Base-by-base conservation (phyloP, 2,888 invertebrate species). In the Acleris laterana region DNA sequence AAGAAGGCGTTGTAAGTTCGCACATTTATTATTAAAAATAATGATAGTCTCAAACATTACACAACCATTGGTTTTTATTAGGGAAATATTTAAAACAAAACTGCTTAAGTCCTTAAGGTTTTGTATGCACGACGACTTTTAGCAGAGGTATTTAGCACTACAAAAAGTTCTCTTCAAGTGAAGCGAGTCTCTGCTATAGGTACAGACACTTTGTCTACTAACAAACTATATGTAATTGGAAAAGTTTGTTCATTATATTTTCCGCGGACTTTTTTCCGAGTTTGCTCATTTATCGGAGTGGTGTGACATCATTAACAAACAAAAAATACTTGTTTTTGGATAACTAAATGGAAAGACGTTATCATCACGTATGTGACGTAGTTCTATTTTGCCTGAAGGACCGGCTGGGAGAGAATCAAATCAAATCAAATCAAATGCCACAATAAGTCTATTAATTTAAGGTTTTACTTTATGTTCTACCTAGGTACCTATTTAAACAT, bases 231-330 rank as follows among this genome's bases (percentile, higher is more conserved):
- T 84, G 80, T 91, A 91, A 91, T 91, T 91, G 91, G 89, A 77
- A 86, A 92, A 91, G 74, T 92, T 92, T 80, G 78, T 87, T 91
- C 90, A 91, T 92, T 91, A 92, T 89, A 84, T 88, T 88, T 86
- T 87, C 70, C 83, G 79, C 71, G 74, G 75, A 83, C 77, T 80
- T 82, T 83, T 80, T 80, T 79, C 72, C 68, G 68, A 16, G 59
- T 62, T 52, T 52, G 50, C 20, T 62, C 55, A 62, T 65, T 50
- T 65, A 61, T 50, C 60, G 60, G 60, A 61, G 56, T 49, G 49
- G 48, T 59, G 28, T 59, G 61, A 66, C 56, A 51, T 66, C 56
- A 62, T 57, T 57, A 57, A 7, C 25, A 25, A 22, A n/a, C 49
- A 57, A 46, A 44, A 46, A 57, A 55, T 55, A 49, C 46, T 17